phyloP scores from a whole-genome alignment of 2,888 invertebrate species.

The Heteromyza rotundicornis region DNA sequence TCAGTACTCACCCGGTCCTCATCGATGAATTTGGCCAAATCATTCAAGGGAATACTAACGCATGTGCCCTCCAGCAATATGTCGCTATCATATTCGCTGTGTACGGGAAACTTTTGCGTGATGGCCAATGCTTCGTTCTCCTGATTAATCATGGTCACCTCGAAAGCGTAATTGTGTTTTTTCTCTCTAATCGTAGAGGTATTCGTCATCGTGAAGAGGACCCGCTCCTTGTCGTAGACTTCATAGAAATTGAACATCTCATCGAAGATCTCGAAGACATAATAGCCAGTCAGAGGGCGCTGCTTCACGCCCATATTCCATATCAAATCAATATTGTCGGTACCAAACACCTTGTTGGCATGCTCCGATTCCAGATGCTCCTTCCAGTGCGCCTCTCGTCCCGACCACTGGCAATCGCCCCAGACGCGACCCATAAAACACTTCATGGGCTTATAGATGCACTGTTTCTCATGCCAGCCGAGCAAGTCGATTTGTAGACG shows the following conservation, averaged over 20 bases:
- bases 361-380: constrained; percentile 67
- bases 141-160: constrained; percentile 55
- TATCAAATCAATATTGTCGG: constrained; percentile 39
- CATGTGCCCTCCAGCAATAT: constrained; percentile 59
- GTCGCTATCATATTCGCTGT: constrained; percentile 59
- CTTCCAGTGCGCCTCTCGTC: constrained; percentile 69
- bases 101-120: constrained; percentile 59
- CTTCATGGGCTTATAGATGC: constrained; percentile 59
- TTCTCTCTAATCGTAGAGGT: constrained; percentile 54
- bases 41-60: constrained; percentile 50
- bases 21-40: constrained; percentile 54
- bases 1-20: constrained; percentile 47
- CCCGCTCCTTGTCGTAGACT: constrained; percentile 54
- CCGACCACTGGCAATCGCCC: constrained; percentile 68
- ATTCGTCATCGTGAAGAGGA: constrained; percentile 60
- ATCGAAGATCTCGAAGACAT: constrained; percentile 55
- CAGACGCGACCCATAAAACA: constrained; percentile 62
- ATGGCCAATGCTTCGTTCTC: constrained; percentile 57
- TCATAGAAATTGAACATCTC: constrained; percentile 62
- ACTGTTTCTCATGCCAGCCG: constrained; percentile 65
- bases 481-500: constrained; percentile 65
- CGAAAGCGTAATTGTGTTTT: constrained; percentile 56
- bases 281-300: constrained; percentile 57
- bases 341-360: constrained; percentile 62
- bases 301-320: constrained; percentile 55